Evolutionary conservation across 2,113 vertebrate genomes (phyloP).

Genomic region (Tragelaphus imberbis): DNA sequence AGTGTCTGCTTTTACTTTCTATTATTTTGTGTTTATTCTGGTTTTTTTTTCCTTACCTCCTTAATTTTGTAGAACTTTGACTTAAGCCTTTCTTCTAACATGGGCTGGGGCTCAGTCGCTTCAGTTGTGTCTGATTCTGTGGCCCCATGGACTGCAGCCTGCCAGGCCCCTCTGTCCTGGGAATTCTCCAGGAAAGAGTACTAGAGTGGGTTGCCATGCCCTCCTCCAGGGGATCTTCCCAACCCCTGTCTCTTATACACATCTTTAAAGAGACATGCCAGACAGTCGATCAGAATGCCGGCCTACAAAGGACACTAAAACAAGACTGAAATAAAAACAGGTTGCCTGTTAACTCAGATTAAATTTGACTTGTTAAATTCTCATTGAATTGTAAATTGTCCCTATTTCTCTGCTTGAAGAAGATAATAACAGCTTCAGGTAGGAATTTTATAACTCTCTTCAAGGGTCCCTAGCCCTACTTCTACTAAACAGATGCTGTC

Average conservation of each 20-base stretch:
- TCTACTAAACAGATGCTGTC: background rate
- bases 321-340: background rate
- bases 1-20: background rate
- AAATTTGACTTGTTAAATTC: background rate
- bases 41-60: background rate
- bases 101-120: rapidly evolving
- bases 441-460: background rate
- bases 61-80: background rate
- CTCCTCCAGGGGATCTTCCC: background rate
- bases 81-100: background rate
- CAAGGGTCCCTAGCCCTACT: background rate
- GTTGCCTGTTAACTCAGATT: background rate
- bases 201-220: background rate
- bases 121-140: background rate
- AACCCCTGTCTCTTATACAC: too few relatives aligned
- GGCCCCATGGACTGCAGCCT: rapidly evolving
- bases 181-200: background rate
- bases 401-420: background rate
- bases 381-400: background rate
- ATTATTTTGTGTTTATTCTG: background rate
- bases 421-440: background rate
- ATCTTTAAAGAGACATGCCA: background rate
- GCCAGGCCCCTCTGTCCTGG: background rate
- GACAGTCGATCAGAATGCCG: background rate
- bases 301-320: background rate